Evolutionary conservation across 1,140 invertebrate species (phyloP).

Genomic region (Arctopsyche grandis): DNA sequence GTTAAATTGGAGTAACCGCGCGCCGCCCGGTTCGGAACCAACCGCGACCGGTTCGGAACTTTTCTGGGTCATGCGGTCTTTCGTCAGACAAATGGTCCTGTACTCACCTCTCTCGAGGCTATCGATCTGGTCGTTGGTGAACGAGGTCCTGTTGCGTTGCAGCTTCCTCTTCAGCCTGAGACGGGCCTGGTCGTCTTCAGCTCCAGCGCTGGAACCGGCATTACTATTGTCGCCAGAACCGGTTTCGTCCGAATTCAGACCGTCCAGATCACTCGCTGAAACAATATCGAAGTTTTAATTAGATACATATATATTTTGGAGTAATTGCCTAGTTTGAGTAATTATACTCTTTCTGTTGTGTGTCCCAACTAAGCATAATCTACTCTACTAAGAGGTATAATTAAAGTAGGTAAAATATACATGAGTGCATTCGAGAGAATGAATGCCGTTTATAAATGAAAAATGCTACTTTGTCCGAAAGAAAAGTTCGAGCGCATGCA

Average conservation of each 20-base stretch:
- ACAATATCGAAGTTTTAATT: conserved; percentile 38
- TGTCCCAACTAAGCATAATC: no score
- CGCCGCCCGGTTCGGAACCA: neutral
- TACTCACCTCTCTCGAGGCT: conserved; percentile 93
- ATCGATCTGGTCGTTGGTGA: conserved; percentile 99
- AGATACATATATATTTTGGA: conserved; percentile 43
- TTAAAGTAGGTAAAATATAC: no score
- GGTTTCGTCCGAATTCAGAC: conserved; percentile 77
- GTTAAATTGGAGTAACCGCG: conserved; percentile 42
- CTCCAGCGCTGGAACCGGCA: conserved; percentile 78
- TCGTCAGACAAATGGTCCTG: neutral
- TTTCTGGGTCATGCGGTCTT: neutral
- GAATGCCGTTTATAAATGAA: no score
- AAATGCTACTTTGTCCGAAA: no score
- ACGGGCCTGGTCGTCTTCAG: conserved; percentile 87
- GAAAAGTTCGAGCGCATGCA: no score
- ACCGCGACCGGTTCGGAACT: neutral
- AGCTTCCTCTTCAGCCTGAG: conserved; percentile 95
- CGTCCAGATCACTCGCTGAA: conserved; percentile 66
- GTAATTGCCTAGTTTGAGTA: no score
- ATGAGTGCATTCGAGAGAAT: no score
- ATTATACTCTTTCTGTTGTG: no score
- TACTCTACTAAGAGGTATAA: no score
- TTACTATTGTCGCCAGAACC: conserved; percentile 82
- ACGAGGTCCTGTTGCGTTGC: conserved; percentile 97